Percentiles rank a stretch among this genome's conserved stretches.
These are phyloP conservation scores for Seira musarum DNA, from an alignment of 2,888 invertebrate genomes.

Conservation along the genomic window DNA sequence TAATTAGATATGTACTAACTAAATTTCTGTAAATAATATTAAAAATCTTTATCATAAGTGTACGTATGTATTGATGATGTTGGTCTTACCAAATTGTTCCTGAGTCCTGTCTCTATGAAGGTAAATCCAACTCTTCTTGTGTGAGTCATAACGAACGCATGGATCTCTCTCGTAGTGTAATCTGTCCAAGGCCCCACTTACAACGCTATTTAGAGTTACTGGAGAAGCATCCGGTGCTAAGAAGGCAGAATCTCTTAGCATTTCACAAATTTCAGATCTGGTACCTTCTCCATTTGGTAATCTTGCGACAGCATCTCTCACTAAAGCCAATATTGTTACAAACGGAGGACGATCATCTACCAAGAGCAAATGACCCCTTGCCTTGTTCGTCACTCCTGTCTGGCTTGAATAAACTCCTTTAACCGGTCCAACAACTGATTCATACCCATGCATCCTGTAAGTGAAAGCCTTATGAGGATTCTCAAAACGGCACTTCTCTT, in stretches of 20 bases:
- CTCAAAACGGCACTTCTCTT: constrained; percentile 86
- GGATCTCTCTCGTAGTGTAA: constrained; percentile 89
- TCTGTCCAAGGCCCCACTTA: constrained; percentile 91
- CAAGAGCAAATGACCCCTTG: constrained; percentile 88
- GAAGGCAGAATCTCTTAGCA: constrained; percentile 85
- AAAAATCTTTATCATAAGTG: constrained; percentile 15
- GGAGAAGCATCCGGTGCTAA: constrained; percentile 74
- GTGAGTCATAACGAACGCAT: constrained; percentile 93
- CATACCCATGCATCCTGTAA: constrained; percentile 89
- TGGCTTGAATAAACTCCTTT: constrained; percentile 80
- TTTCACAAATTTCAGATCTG: constrained; percentile 89
- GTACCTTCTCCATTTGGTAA: constrained; percentile 96
- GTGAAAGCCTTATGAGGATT: constrained; percentile 94
- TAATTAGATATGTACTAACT: background rate
- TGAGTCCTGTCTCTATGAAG: constrained; percentile 83
- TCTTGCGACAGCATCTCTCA: constrained; percentile 94
- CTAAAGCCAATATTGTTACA: constrained; percentile 91
- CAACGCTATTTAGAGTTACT: constrained; percentile 85
- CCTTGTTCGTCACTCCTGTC: constrained; percentile 74
- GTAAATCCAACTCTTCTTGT: constrained; percentile 96
- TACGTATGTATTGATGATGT: background rate
- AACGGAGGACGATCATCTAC: constrained; percentile 88
- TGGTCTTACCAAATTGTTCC: constrained; percentile 77
- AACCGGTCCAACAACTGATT: constrained; percentile 86
- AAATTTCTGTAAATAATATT: constrained; percentile 2